Evolutionary conservation across 2,797 vertebrate genomes (phyloP).

Genomic region (Limosa lapponica): DNA sequence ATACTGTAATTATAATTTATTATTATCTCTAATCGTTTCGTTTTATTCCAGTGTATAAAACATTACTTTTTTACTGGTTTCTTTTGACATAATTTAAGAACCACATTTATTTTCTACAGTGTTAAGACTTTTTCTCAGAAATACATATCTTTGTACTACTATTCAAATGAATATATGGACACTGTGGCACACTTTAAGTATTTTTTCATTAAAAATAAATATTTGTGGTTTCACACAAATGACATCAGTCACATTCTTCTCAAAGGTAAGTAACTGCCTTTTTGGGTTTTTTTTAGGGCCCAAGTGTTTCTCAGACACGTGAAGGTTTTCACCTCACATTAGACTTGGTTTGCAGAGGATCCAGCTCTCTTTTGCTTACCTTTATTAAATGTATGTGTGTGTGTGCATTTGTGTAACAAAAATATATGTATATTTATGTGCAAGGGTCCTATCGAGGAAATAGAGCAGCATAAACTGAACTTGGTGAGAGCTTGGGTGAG

Average conservation of each 20-base stretch:
- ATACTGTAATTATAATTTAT: constrained; percentile 81
- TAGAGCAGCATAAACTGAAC: neutral
- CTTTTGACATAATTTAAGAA: constrained; percentile 77
- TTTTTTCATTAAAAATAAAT: constrained; percentile 83
- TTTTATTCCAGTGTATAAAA: constrained; percentile 73
- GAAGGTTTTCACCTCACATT: neutral
- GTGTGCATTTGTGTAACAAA: neutral
- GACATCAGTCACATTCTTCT: constrained; percentile 50
- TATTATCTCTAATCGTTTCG: constrained; percentile 66
- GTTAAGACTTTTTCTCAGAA: constrained; percentile 76
- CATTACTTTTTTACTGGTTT: constrained; percentile 74
- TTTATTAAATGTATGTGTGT: neutral
- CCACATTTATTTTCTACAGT: constrained; percentile 79
- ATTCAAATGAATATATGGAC: constrained; percentile 77
- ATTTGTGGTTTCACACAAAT: constrained; percentile 75
- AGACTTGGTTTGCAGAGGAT: neutral
- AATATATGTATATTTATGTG: neutral
- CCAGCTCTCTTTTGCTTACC: neutral
- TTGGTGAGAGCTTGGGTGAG: neutral
- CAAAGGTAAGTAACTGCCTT: neutral
- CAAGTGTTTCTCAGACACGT: neutral
- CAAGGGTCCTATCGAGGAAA: neutral
- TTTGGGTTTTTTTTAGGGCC: constrained; percentile 19
- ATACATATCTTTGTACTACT: constrained; percentile 81
- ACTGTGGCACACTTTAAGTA: constrained; percentile 77